phyloP scores from a whole-genome alignment of 2,113 vertebrate genomes.

The Leucosticte australis region DNA sequence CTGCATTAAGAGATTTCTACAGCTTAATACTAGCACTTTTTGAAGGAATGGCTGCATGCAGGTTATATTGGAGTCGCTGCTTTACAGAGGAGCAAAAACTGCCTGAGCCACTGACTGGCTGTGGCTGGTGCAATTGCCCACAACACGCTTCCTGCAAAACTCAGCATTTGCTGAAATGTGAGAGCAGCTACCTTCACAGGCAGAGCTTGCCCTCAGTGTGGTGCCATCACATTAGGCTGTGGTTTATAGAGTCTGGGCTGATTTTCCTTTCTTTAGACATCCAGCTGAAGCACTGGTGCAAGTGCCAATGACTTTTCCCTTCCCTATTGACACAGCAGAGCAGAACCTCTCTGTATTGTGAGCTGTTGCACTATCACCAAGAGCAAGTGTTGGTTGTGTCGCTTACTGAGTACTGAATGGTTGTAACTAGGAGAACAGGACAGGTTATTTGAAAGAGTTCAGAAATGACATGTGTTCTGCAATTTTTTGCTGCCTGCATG shows the following conservation, averaged over 20 bases:
- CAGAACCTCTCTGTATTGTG: not conserved
- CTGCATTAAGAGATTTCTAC: not conserved
- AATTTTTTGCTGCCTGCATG: constrained; percentile 43
- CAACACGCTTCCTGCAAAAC: not conserved
- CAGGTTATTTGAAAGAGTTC: constrained; percentile 31
- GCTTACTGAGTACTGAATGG: not conserved
- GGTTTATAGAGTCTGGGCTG: not conserved
- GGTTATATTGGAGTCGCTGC: not conserved
- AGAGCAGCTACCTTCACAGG: not conserved
- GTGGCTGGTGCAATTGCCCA: not conserved
- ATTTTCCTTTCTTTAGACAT: not conserved
- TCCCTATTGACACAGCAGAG: not conserved
- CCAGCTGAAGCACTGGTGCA: not conserved
- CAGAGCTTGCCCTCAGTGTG: not conserved
- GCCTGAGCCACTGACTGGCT: not conserved
- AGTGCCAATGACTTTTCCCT: not conserved
- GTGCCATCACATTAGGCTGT: not conserved
- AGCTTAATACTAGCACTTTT: not conserved
- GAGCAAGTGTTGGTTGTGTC: constrained; percentile 12
- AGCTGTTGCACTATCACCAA: not conserved
- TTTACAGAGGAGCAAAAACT: not conserved
- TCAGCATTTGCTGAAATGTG: not conserved
- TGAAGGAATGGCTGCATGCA: not conserved
- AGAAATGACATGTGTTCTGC: constrained; percentile 38
- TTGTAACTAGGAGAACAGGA: not conserved